Evolutionary conservation across 2,113 vertebrate genomes (phyloP), one percentile per base, ranked within the genome.

Genomic region (Coryphaenoides rupestris): DNA sequence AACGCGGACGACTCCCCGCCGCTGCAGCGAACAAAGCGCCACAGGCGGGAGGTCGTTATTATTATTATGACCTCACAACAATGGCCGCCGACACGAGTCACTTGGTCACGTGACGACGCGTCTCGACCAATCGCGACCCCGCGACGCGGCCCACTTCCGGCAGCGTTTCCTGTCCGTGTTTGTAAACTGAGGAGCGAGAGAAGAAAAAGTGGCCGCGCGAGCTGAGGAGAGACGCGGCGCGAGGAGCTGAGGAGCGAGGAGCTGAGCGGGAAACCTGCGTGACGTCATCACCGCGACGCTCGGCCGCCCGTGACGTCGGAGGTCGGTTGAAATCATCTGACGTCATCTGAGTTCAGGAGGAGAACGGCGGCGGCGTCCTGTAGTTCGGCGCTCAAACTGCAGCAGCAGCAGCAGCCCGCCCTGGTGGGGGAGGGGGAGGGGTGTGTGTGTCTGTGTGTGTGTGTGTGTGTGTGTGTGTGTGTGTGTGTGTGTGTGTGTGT

Each of bases 151-250:
- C 81, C 71, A 87, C 88, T 91, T 92, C 91, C 91, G 90, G 89
- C 88, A 77, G 76, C 72, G 82, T 89, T 91, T 91, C 90, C 91
- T 91, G 90, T 81, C 82, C 84, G 83, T 92, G 91, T 91, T 92
- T 90, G 88, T 92, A 92, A 92, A 91, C 90, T 90, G 90, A 85
- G 76, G 82, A 87, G 81, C 86, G 73, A 80, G 82, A 86, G 78
- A 87, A 89, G 72, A 85, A 83, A 84, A 68, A 81, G 72, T 75
- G 70, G 69, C 62, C 75, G 17, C 5, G n/a, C n/a, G n/a, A n/a
- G n/a, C n/a, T n/a, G n/a, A n/a, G n/a, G n/a, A n/a, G n/a, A n/a
- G n/a, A n/a, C n/a, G n/a, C n/a, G n/a, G n/a, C n/a, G n/a, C n/a
- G n/a, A n/a, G n/a, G n/a, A n/a, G n/a, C n/a, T n/a, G n/a, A n/a